Base-by-base conservation (phyloP, 2,113 vertebrate species). In the Gambusia holbrooki region DNA sequence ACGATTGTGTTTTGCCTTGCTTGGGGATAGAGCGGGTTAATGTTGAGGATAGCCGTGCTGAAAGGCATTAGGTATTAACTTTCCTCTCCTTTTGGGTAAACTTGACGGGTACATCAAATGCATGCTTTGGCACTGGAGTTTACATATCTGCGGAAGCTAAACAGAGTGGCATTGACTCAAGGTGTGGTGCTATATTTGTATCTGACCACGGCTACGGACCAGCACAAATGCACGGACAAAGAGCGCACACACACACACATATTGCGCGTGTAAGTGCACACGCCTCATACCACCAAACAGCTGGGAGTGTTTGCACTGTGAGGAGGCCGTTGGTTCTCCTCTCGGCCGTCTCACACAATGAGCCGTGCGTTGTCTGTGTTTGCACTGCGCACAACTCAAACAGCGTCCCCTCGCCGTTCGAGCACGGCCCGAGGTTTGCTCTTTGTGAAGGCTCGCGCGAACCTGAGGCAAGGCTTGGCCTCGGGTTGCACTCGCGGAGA, bases 81-180 rank as follows among this genome's bases (percentile, higher is more conserved):
- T 92, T 91, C 85, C 84, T 90, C 80, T 81, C 87, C 82, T 91
- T 89, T 75, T 80, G 81, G 75, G 87, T 88, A 89, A 90, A 90
- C 88, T 82, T 88, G 85, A 81, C 83, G 63, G 90, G 74, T 45
- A 91, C 90, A 92, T 92, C 92, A 93, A 90, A 87, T 90, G 85
- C 77, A 75, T 88, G 85, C 89, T 85, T 87, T 86, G 82, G 74
- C 76, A 76, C 74, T 81, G 81, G 79, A 92, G 92, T 93, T 92
- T 82, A 90, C 87, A 93, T 92, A 89, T 89, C 83, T 92, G 85
- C 78, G 87, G 89, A 92, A 85, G 79, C 83, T 87, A 85, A 92
- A 92, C 85, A 90, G 71, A 85, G 83, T 73, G 73, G 80, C 86
- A 88, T 94, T 94, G 93, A 94, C 92, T 92, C 37, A 93, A 92